These are phyloP conservation scores for Morbakka virulenta DNA, from an alignment of 30 jellyfish, hydroid and myxozoan genomes.

Conservation along the genomic window DNA sequence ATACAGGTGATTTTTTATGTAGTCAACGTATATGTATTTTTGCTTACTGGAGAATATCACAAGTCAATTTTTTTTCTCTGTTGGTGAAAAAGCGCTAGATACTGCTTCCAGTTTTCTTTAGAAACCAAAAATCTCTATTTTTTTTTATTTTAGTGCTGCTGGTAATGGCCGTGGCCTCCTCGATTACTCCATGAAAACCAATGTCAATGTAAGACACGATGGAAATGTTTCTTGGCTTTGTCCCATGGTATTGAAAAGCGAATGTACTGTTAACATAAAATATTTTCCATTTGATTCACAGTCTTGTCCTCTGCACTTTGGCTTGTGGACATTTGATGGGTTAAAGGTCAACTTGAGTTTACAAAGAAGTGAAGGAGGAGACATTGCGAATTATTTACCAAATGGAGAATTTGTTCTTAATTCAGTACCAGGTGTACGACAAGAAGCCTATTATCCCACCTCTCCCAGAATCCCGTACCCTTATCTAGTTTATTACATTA, in stretches of 20 bases:
- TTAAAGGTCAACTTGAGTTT: conserved; percentile 34
- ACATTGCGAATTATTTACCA: conserved; percentile 12
- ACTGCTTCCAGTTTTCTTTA: no score
- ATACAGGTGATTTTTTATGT: no score
- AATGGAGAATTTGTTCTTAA: conserved; percentile 69
- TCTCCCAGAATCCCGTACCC: conserved; percentile 50
- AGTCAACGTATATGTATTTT: no score
- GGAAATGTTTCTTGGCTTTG: conserved; percentile 77
- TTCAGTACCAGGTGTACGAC: conserved; percentile 31
- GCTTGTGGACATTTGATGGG: conserved; percentile 81
- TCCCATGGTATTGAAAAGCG: conserved; percentile 68
- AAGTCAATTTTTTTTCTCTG: no score
- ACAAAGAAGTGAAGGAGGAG: conserved; percentile 27
- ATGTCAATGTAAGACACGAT: conserved; percentile 19
- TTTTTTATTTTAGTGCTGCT: conserved; percentile 59
- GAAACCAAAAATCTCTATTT: no score
- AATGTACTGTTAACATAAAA: conserved; percentile 65
- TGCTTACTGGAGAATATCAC: no score
- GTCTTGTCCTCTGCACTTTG: conserved; percentile 75
- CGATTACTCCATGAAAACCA: conserved; percentile 62
- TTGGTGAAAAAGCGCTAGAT: no score
- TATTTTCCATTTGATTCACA: conserved; percentile 86
- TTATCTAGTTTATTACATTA: not conserved
- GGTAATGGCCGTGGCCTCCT: conserved; percentile 64
- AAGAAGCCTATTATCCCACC: conserved; percentile 22